These are phyloP conservation scores for Polyergus mexicanus DNA, from an alignment of 1,140 invertebrate species.

Conservation along the genomic window DNA sequence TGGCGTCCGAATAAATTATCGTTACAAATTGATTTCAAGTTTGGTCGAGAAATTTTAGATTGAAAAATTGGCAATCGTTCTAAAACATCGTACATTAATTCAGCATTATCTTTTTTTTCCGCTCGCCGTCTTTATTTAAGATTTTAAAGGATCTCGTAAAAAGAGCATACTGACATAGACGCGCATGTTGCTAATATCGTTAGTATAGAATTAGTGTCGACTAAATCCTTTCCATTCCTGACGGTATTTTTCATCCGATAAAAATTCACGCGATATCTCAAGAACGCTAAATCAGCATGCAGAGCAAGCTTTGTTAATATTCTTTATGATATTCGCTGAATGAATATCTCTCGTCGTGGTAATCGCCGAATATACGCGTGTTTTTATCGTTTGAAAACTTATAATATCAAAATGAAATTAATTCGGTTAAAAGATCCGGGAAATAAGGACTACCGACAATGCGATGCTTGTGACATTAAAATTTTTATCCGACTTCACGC, in stretches of 20 bases:
- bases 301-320: slow-evolving; percentile 35
- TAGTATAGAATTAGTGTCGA: slow-evolving; percentile 5
- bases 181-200: not conserved
- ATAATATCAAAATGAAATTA: slow-evolving; percentile 40
- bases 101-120: not conserved
- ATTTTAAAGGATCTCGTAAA: slow-evolving; percentile 26
- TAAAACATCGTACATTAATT: not conserved
- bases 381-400: slow-evolving; percentile 8
- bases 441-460: not conserved
- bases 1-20: not conserved
- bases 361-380: not conserved
- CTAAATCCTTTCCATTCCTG: slow-evolving; percentile 37
- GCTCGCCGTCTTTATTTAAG: not conserved
- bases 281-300: slow-evolving; percentile 8
- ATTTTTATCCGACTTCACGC: slow-evolving; percentile 37
- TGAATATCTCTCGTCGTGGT: slow-evolving; percentile 10
- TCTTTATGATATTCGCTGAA: slow-evolving; percentile 26
- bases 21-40: not conserved
- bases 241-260: slow-evolving; percentile 22
- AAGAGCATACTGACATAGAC: not conserved
- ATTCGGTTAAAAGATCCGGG: slow-evolving; percentile 25
- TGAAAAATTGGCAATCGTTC: slow-evolving; percentile 6
- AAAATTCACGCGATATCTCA: not conserved
- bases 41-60: slow-evolving; percentile 3
- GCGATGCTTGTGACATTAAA: slow-evolving; percentile 25